phyloP scores from a whole-genome alignment of 2,888 invertebrate genomes.

The Ennomos fuscantarius region DNA sequence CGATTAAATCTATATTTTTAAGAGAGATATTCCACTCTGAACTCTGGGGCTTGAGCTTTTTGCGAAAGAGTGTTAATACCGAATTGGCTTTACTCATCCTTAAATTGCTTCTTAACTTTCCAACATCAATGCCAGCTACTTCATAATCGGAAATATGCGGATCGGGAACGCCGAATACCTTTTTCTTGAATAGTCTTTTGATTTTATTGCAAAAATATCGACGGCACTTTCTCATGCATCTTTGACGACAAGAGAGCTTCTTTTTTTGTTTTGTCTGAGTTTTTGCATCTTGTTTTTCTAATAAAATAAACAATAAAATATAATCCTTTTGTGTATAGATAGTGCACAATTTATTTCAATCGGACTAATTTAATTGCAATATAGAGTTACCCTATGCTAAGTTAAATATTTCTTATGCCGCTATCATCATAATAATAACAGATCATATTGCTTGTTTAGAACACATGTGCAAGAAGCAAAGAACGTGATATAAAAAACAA shows the following conservation, averaged over 20 bases:
- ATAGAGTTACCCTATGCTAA: too few relatives aligned
- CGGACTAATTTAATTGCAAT: too few relatives aligned
- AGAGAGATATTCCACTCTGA: constrained; percentile 41
- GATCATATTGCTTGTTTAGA: too few relatives aligned
- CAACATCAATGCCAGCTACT: constrained; percentile 44
- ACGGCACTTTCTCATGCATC: constrained; percentile 42
- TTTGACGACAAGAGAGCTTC: constrained; percentile 34
- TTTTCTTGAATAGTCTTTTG: constrained; percentile 45
- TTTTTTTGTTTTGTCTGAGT: constrained; percentile 34
- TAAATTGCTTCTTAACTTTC: constrained; percentile 43
- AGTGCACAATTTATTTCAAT: too few relatives aligned
- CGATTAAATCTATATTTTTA: constrained; percentile 45
- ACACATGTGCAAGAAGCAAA: too few relatives aligned
- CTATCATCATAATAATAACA: too few relatives aligned
- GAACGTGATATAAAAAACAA: too few relatives aligned
- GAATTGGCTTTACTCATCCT: constrained; percentile 26
- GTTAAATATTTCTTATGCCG: too few relatives aligned
- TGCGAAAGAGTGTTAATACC: constrained; percentile 44
- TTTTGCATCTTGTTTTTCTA: constrained; percentile 32
- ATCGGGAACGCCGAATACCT: constrained; percentile 44
- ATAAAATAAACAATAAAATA: too few relatives aligned
- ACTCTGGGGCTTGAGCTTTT: constrained; percentile 31
- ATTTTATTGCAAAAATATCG: constrained; percentile 44
- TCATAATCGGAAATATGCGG: constrained; percentile 46
- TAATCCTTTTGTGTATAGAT: too few relatives aligned